Evolutionary conservation across 2,797 vertebrate genomes (phyloP), one percentile per base, ranked within the genome.

Genomic region (Tiaroga cobitis): DNA sequence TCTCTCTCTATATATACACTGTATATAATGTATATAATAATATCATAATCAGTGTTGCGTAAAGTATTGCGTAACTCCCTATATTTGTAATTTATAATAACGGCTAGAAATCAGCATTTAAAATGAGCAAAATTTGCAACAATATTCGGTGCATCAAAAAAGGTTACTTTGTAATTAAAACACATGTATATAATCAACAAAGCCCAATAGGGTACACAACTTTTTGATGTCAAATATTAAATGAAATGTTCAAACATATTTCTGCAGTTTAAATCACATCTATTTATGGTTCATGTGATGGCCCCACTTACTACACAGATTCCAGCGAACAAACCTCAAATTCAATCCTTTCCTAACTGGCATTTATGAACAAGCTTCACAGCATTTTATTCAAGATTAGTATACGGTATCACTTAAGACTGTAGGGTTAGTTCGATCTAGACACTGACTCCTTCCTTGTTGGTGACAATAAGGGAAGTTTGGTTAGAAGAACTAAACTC

Each of bases 341-440:
- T 61, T 7, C 2, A 73, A 67, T 63, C 24, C 15, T 21, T 37
- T 13, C 1, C 34, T 39, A 34, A 43, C 26, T 78, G 37, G n/a
- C 4, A 80, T 85, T 79, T 72, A 41, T 37, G 0, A 70, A 82
- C 49, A 72, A 74, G 70, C 39, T 65, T 13, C 19, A 63, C 56
- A 37, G 56, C 41, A 74, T 83, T 83, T 49, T 34, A 8, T 18
- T 61, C 29, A 46, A 76, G 46, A 54, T 76, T 83, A 76, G 43
- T 51, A 26, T 49, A 68, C 0, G 1, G 26, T 46, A 63, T 46
- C 80, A 32, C 16, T 73, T 21, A 41, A 80, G 11, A 34, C 80
- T 46, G 10, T 11, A 19, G 8, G 24, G 34, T 41, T 41, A 56
- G 67, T 70, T 16, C 15, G 16, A 78, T 26, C 19, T 34, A 69